phyloP scores from a whole-genome alignment of 1,140 invertebrate genomes.

The Druon quercuslanigerum region DNA sequence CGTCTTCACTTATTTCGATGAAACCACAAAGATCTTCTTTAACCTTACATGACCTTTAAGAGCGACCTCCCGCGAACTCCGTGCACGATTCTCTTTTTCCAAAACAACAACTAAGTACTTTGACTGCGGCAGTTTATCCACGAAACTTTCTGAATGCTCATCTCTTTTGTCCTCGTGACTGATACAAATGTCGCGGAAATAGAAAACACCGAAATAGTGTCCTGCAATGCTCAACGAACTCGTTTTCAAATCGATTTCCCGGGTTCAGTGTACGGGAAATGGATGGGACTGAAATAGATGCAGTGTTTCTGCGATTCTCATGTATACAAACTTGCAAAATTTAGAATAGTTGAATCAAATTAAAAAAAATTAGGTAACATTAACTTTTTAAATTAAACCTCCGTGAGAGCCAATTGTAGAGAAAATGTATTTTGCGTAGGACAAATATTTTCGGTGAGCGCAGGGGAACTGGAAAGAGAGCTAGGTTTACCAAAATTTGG shows the following conservation, averaged over 20 bases:
- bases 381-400: too few relatives aligned
- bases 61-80: conserved; percentile 17
- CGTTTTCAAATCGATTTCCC: not conserved
- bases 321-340: not conserved
- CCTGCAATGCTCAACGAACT: not conserved
- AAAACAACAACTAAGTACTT: not conserved
- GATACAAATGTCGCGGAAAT: conserved; percentile 16
- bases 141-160: conserved; percentile 18
- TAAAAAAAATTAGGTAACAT: too few relatives aligned
- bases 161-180: conserved; percentile 10
- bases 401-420: too few relatives aligned
- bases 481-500: too few relatives aligned
- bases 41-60: conserved; percentile 6
- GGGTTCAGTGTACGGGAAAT: not conserved
- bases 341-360: not conserved
- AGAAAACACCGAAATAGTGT: conserved; percentile 11
- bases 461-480: too few relatives aligned
- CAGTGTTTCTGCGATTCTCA: too few relatives aligned
- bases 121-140: conserved; percentile 9
- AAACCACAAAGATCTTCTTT: conserved; percentile 21
- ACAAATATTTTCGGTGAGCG: too few relatives aligned
- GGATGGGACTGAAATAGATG: not conserved
- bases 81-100: conserved; percentile 25
- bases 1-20: conserved; percentile 18
- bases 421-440: too few relatives aligned